These are phyloP conservation scores for Prostheceraeus crozeri DNA, from an alignment of 2,888 invertebrate species.

Conservation along the genomic window DNA sequence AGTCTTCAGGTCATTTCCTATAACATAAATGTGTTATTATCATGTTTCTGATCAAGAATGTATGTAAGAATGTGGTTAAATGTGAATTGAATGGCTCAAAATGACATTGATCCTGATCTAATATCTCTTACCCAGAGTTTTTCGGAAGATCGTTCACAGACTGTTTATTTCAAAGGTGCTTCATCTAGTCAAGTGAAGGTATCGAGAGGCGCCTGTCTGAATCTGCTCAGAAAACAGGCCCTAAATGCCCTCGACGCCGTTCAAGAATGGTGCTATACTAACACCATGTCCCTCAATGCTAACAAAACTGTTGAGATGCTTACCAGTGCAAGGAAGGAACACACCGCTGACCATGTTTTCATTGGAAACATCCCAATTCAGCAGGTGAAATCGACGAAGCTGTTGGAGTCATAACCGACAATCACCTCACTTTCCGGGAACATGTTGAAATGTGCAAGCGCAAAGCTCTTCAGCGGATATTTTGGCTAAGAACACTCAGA, in stretches of 20 bases:
- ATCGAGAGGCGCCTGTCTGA: background rate
- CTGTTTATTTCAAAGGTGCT: slow-evolving; percentile 17
- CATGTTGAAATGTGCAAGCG: slow-evolving; percentile 15
- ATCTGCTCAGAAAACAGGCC: slow-evolving; percentile 3
- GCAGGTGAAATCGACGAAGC: slow-evolving; percentile 2
- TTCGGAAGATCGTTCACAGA: slow-evolving; percentile 1
- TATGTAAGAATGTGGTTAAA: too few species aligned
- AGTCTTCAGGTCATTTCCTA: too few species aligned
- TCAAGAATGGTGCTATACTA: slow-evolving; percentile 16
- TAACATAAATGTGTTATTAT: too few species aligned
- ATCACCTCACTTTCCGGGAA: slow-evolving; percentile 8
- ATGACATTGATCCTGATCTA: background rate
- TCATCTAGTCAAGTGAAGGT: background rate
- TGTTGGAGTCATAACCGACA: slow-evolving; percentile 22
- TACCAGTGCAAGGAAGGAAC: slow-evolving; percentile 9
- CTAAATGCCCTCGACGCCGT: slow-evolving; percentile 7
- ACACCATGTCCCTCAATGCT: slow-evolving; percentile 6
- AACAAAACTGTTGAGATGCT: slow-evolving; percentile 6
- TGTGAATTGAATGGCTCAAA: too few species aligned
- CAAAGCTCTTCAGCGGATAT: slow-evolving; percentile 15
- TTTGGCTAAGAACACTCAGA: slow-evolving; percentile 7
- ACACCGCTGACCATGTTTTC: slow-evolving; percentile 10
- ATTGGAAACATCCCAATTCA: slow-evolving; percentile 15
- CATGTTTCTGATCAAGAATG: too few species aligned
- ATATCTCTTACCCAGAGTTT: slow-evolving; percentile 21